Evolutionary conservation across 2,888 invertebrate genomes (phyloP).

Genomic region (Hirtodrosophila histrioides): DNA sequence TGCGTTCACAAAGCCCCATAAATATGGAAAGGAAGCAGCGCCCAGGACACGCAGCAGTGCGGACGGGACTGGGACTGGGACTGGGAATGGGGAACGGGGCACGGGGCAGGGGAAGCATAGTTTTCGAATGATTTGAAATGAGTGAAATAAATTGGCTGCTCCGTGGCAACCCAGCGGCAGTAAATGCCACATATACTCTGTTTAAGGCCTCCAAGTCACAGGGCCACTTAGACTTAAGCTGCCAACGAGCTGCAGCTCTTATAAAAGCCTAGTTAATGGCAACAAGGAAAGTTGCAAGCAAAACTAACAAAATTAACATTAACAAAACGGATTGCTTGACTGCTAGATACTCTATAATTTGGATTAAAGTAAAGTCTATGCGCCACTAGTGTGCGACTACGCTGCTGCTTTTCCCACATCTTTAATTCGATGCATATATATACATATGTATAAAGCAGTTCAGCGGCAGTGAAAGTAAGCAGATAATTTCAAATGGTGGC

Average conservation of each 20-base stretch:
- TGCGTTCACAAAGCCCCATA: constrained; percentile 63
- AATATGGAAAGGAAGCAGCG: constrained; percentile 61
- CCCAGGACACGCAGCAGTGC: constrained; percentile 1
- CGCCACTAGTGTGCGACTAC: too few relatives aligned
- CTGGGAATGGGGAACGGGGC: background rate
- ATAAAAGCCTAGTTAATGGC: constrained; percentile 20
- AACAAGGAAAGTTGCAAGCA: background rate
- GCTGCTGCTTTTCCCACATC: too few relatives aligned
- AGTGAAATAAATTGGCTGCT: constrained; percentile 62
- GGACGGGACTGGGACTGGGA: too few relatives aligned
- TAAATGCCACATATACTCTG: constrained; percentile 48
- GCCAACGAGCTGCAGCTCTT: constrained; percentile 18
- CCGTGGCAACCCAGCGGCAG: constrained; percentile 29
- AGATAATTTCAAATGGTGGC: too few relatives aligned
- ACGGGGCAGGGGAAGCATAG: constrained; percentile 24
- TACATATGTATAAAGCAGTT: too few relatives aligned
- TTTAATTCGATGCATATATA: too few relatives aligned
- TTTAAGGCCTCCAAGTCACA: constrained; percentile 20
- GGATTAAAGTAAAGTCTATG: too few relatives aligned
- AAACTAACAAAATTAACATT: too few relatives aligned
- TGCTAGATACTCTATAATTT: too few relatives aligned
- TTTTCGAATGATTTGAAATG: constrained; percentile 62
- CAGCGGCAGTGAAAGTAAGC: too few relatives aligned
- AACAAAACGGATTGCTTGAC: too few relatives aligned
- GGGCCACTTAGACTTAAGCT: constrained; percentile 2